These are phyloP conservation scores for Ichneumon xanthorius DNA, from an alignment of 2,888 invertebrate species.

Conservation along the genomic window DNA sequence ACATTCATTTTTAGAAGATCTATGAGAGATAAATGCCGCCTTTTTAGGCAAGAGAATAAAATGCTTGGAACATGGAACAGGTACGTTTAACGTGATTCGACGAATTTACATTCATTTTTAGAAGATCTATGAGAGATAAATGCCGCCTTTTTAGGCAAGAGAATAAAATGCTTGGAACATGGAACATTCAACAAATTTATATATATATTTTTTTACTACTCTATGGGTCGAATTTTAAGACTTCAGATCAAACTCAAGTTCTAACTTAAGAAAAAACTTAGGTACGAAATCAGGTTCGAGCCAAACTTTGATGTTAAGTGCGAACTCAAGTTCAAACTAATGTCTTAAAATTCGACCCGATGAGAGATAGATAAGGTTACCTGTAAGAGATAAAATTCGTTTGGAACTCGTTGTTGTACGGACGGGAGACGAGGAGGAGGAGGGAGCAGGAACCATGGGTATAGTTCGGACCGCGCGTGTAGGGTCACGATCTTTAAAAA, in stretches of 20 bases:
- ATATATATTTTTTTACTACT: constrained; percentile 1
- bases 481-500: constrained; percentile 49
- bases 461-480: constrained; percentile 22
- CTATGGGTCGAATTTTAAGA: too few species aligned
- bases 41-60: constrained; percentile 43
- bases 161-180: constrained; percentile 39
- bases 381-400: not conserved
- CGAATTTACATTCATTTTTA: not conserved
- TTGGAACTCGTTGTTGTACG: not conserved
- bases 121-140: not conserved
- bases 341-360: too few species aligned
- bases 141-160: constrained; percentile 36
- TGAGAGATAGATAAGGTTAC: not conserved
- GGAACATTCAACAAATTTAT: constrained; percentile 1
- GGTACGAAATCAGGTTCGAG: too few species aligned
- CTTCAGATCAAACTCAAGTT: too few species aligned
- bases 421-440: not conserved
- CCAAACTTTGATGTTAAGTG: too few species aligned
- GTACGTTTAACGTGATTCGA: not conserved
- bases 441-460: constrained; percentile 17
- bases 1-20: too few species aligned
- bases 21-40: not conserved
- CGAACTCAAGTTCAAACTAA: too few species aligned
- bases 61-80: constrained; percentile 40
- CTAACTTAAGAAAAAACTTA: too few species aligned